Percentiles rank a stretch among this genome's conserved stretches.
Conservation (phyloP, 2,113 vertebrate species). For the Struthidea cinerea region DNA sequence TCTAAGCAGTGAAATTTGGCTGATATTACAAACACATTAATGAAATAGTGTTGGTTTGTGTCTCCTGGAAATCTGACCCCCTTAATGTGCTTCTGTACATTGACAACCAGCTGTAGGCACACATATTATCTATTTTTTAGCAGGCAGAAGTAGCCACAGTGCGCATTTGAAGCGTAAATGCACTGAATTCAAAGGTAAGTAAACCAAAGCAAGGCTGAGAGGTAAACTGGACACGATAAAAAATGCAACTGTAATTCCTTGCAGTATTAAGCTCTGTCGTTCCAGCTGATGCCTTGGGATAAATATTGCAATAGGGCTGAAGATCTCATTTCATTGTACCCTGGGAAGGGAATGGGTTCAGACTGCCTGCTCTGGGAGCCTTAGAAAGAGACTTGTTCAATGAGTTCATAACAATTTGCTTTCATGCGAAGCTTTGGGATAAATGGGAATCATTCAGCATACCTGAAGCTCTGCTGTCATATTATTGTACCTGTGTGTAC, state of each 20-base stretch:
- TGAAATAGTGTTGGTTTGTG: neutral
- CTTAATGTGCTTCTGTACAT: neutral
- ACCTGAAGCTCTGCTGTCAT: neutral
- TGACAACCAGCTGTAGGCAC: neutral
- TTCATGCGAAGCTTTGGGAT: neutral
- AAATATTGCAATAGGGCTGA: neutral
- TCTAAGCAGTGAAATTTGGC: neutral
- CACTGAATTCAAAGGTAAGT: neutral
- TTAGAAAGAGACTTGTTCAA: neutral
- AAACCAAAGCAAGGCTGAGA: neutral
- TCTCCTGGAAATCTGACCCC: neutral
- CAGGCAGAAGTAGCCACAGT: neutral
- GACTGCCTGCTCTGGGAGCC: neutral
- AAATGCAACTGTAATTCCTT: neutral
- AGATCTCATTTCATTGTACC: neutral
- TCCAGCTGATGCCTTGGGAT: neutral
- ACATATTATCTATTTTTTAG: neutral
- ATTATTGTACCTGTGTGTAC: neutral
- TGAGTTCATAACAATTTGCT: neutral
- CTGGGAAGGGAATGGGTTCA: neutral
- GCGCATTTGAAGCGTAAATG: neutral
- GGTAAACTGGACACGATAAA: neutral
- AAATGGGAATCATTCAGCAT: neutral
- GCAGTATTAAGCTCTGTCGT: neutral
- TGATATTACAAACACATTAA: neutral